Percentiles rank a stretch among this genome's conserved stretches.
phyloP scores from a whole-genome alignment of 1,140 invertebrate species.

The Oncopodura yosiiana region DNA sequence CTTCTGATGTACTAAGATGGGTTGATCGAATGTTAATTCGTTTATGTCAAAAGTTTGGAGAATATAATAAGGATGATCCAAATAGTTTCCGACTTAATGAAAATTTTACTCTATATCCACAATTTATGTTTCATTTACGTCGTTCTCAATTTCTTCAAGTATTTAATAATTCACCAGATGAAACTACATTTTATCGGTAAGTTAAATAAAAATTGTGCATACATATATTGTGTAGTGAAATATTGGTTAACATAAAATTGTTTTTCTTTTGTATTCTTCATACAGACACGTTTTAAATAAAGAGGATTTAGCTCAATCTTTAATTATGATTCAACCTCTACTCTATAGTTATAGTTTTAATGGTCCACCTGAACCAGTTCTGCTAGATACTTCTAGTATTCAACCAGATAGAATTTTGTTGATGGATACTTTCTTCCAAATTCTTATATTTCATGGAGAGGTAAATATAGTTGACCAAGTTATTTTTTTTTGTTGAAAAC shows the following conservation, averaged over 20 bases:
- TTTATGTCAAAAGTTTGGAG: slow-evolving; percentile 98
- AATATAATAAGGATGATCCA: slow-evolving; percentile 95
- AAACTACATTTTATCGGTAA: slow-evolving; percentile 96
- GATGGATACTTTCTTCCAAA: slow-evolving; percentile 99
- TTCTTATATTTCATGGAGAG: slow-evolving; percentile 98
- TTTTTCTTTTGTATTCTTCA: slow-evolving; percentile 35
- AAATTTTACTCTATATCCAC: slow-evolving; percentile 96
- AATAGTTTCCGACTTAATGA: slow-evolving; percentile 90
- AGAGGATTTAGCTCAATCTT: slow-evolving; percentile 91
- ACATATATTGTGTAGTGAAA: not conserved
- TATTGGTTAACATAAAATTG: slow-evolving; percentile 13
- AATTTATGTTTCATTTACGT: slow-evolving; percentile 98
- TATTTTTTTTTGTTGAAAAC: slow-evolving; percentile 8
- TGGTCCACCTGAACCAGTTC: slow-evolving; percentile 92
- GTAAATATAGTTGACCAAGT: slow-evolving; percentile 43
- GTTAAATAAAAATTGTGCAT: not conserved
- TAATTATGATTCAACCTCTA: slow-evolving; percentile 99
- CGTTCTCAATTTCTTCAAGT: slow-evolving; percentile 99
- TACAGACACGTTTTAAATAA: slow-evolving; percentile 88
- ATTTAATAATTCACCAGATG: slow-evolving; percentile 99
- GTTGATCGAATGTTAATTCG: slow-evolving; percentile 95
- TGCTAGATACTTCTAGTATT: slow-evolving; percentile 94
- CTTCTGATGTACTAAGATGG: slow-evolving; percentile 96
- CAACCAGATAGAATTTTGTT: slow-evolving; percentile 92
- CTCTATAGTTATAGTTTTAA: slow-evolving; percentile 97